Base-by-base conservation (phyloP, 2,888 invertebrate species). In the Archaeoteleia sp. region DNA sequence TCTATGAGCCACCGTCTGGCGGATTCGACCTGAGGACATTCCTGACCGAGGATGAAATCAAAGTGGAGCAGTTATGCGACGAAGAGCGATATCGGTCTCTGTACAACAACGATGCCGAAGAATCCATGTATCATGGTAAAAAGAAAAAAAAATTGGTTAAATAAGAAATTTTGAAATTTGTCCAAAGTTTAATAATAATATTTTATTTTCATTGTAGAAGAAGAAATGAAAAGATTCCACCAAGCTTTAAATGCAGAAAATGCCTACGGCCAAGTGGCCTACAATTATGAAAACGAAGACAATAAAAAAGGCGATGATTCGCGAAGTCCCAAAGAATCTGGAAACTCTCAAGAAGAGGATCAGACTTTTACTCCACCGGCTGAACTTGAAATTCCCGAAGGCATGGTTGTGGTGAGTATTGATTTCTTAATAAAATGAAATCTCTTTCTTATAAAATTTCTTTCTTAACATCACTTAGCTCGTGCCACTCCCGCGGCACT, bases 81-180 rank as follows among this genome's bases (percentile, higher is more conserved):
- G 95, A 96, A 83, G 98, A 99, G 87, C 89, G 98, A 39, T 99
- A 97, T 87, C 88, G 93, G 65, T 96, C 95, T 12, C 88, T 98
- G 40, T 91, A 93, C 80, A 92, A 92, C 60, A 95, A 96, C 86
- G 93, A 96, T 79, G 92, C 93, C 82, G 95, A 96, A 82, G 94
- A 95, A 80, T 91, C 92, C 71, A 89, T 95, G 88, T 95, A 95
- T 86, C 95, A 96, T 91, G 96, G 97, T 95, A 86, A 84, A 79
- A 35, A 69, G 12, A 55, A 48, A n/a, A n/a, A n/a, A n/a, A n/a
- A n/a, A n/a, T n/a, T n/a, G n/a, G n/a, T n/a, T n/a, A n/a, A n/a
- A n/a, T n/a, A n/a, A n/a, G n/a, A n/a, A n/a, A n/a, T n/a, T 39
- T 61, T 35, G 34, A 72, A 60, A 53, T 63, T 55, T 48, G 63